phyloP scores from a whole-genome alignment of 1,140 invertebrate species.

The Pogonomyrmex californicus region DNA sequence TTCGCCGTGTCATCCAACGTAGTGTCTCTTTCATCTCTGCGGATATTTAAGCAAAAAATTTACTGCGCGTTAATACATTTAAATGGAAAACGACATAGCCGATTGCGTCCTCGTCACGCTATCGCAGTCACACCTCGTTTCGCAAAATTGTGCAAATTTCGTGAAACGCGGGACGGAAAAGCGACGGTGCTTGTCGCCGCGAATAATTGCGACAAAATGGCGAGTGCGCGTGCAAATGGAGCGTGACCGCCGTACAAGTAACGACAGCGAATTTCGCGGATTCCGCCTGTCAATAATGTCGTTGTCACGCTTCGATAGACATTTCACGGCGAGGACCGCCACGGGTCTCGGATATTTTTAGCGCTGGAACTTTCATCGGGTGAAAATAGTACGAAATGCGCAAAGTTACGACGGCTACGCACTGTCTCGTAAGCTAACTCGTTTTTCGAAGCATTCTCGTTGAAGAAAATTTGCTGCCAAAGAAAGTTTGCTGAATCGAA shows the following conservation, averaged over 20 bases:
- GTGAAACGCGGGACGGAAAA: slow-evolving; percentile 48
- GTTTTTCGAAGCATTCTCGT: background rate
- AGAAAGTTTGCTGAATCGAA: background rate
- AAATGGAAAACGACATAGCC: slow-evolving; percentile 26
- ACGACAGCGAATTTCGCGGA: slow-evolving; percentile 60
- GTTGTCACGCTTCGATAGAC: slow-evolving; percentile 49
- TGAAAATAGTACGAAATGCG: slow-evolving; percentile 30
- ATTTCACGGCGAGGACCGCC: slow-evolving; percentile 51
- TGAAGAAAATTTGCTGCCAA: background rate
- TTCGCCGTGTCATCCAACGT: background rate
- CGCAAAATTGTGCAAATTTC: slow-evolving; percentile 61
- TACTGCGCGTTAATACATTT: slow-evolving; percentile 21
- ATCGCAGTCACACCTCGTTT: slow-evolving; percentile 7
- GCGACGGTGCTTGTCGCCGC: slow-evolving; percentile 25
- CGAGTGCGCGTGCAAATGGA: slow-evolving; percentile 40
- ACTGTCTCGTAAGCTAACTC: background rate
- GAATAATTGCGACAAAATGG: slow-evolving; percentile 66
- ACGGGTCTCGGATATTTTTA: slow-evolving; percentile 50
- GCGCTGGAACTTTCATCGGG: slow-evolving; percentile 31
- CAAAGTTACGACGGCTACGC: slow-evolving; percentile 13
- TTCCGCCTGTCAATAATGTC: slow-evolving; percentile 71
- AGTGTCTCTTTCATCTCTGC: background rate
- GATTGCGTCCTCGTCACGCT: background rate
- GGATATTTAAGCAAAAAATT: slow-evolving; percentile 27
- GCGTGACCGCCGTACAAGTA: slow-evolving; percentile 25